Conservation (phyloP, 1,140 invertebrate genomes). For the Ips typographus region DNA sequence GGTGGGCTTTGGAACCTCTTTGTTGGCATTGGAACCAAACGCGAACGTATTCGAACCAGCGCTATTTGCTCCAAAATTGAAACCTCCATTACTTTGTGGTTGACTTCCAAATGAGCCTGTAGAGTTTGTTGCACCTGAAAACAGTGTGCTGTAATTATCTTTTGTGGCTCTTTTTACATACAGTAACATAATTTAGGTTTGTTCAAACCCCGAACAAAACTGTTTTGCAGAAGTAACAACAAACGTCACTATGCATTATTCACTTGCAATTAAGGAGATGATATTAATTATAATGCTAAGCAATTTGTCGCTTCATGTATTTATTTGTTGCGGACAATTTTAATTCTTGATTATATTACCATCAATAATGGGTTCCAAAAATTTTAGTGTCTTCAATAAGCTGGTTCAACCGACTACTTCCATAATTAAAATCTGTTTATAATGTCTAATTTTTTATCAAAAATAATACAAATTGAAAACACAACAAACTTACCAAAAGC, state of each 20-base stretch:
- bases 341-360: no score
- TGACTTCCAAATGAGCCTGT: slow-evolving; percentile 1
- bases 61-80: slow-evolving; percentile 17
- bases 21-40: slow-evolving; percentile 5
- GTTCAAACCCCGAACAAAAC: no score
- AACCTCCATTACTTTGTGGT: slow-evolving; percentile 9
- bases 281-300: no score
- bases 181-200: no score
- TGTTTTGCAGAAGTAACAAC: not conserved
- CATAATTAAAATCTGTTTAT: not conserved
- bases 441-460: not conserved
- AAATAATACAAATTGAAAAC: not conserved
- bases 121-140: not conserved
- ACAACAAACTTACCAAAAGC: slow-evolving; percentile 18
- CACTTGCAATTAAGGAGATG: no score
- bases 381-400: no score
- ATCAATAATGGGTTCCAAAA: no score
- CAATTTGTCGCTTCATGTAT: no score
- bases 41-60: slow-evolving; percentile 1
- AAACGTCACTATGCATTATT: no score
- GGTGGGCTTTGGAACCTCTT: slow-evolving; percentile 20
- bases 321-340: no score
- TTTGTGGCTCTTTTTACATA: no score
- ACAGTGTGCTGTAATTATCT: not conserved
- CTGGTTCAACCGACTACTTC: not conserved